Percentiles rank a stretch among this genome's conserved stretches.
These are phyloP conservation scores for Cylas formicarius DNA, from an alignment of 1,140 invertebrate genomes.

Conservation along the genomic window DNA sequence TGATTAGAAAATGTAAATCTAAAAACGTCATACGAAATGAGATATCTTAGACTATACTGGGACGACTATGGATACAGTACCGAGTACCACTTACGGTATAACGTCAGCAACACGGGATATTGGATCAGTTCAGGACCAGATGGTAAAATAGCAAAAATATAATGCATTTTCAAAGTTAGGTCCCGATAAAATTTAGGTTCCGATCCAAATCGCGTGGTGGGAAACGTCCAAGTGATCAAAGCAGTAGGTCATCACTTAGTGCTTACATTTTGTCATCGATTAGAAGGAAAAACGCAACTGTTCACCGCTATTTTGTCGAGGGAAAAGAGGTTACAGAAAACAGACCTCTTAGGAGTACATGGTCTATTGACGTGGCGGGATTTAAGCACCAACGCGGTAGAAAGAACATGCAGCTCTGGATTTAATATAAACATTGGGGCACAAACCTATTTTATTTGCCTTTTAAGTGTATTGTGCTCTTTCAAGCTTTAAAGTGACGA, in stretches of 20 bases:
- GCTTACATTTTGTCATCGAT: constrained; percentile 63
- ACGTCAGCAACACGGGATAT: constrained; percentile 43
- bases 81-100: constrained; percentile 48
- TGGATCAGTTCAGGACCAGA: constrained; percentile 51
- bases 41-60: constrained; percentile 45
- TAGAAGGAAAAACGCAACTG: constrained; percentile 50
- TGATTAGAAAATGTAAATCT: too few species aligned
- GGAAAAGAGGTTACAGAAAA: constrained; percentile 45
- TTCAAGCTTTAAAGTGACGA: too few species aligned
- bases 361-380: constrained; percentile 55
- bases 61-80: constrained; percentile 45
- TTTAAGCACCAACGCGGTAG: constrained; percentile 51
- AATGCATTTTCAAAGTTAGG: too few species aligned
- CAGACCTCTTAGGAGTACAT: constrained; percentile 58
- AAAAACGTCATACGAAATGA: too few species aligned
- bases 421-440: too few species aligned
- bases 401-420: constrained; percentile 55
- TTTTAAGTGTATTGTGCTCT: too few species aligned
- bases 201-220: constrained; percentile 50
- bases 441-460: too few species aligned
- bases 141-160: too few species aligned
- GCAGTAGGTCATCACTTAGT: constrained; percentile 66
- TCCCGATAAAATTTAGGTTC: too few species aligned
- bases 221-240: constrained; percentile 66
- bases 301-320: constrained; percentile 62